phyloP scores from a whole-genome alignment of 2,888 invertebrate genomes.

The Onthophagus sagittarius region DNA sequence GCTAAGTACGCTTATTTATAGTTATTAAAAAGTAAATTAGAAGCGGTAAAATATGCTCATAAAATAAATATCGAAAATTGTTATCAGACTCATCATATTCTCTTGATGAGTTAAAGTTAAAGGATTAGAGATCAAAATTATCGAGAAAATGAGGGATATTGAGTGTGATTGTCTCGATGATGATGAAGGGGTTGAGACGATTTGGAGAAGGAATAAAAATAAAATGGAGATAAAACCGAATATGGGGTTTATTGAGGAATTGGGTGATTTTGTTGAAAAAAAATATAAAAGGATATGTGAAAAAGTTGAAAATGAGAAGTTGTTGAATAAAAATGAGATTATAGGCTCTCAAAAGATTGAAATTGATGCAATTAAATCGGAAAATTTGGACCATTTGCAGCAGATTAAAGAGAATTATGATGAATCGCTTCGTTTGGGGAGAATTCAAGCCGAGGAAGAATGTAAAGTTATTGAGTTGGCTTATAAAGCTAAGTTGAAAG shows the following conservation, averaged over 20 bases:
- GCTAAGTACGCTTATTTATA: slow-evolving; percentile 4
- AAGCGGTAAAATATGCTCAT: background rate
- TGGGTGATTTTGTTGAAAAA: no score
- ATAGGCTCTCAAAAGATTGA: slow-evolving; percentile 39
- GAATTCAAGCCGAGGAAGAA: slow-evolving; percentile 49
- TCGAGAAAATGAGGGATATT: background rate
- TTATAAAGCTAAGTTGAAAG: slow-evolving; percentile 44
- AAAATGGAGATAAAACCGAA: no score
- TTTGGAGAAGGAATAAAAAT: no score
- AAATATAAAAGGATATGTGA: no score
- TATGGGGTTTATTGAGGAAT: no score
- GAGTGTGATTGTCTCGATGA: background rate
- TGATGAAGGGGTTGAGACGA: no score
- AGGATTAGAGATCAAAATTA: background rate
- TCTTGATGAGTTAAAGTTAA: background rate
- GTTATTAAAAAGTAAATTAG: background rate
- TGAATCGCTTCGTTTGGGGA: slow-evolving; percentile 42
- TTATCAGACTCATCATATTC: background rate
- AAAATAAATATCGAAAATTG: background rate
- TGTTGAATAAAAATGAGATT: slow-evolving; percentile 17
- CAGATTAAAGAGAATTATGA: slow-evolving; percentile 43
- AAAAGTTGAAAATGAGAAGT: background rate
- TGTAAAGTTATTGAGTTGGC: slow-evolving; percentile 45
- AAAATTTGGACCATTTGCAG: slow-evolving; percentile 42
- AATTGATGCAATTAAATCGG: slow-evolving; percentile 32